Percentiles rank a stretch among this genome's conserved stretches.
phyloP scores from a whole-genome alignment of 2,113 vertebrate genomes.

The Numenius arquata region DNA sequence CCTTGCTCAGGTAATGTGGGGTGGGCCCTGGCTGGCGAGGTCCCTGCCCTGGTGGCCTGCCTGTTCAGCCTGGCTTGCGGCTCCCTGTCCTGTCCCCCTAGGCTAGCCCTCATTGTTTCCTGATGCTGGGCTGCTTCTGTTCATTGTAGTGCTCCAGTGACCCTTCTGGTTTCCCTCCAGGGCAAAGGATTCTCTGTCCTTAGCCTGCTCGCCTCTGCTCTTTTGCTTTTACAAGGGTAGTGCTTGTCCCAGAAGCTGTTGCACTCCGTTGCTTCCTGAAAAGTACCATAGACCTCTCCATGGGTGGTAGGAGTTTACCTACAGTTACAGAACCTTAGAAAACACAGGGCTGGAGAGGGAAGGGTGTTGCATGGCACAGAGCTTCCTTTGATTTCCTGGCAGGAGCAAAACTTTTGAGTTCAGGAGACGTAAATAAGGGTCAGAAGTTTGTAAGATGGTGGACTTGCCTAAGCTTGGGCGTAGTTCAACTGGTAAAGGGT shows the following conservation, averaged over 20 bases:
- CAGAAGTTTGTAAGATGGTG: not conserved
- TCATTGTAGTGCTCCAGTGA: not conserved
- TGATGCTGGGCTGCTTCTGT: not conserved
- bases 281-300: not conserved
- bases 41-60: fast-evolving
- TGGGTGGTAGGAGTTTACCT: not conserved
- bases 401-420: not conserved
- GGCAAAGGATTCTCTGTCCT: not conserved
- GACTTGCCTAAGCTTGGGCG: fast-evolving
- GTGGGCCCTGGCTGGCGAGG: not conserved
- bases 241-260: not conserved
- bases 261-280: not conserved
- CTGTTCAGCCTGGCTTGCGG: fast-evolving
- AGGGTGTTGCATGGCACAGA: not conserved
- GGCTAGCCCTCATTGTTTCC: not conserved
- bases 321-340: not conserved
- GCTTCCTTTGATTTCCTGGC: not conserved
- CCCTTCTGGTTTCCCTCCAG: not conserved
- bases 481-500: not conserved
- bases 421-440: not conserved
- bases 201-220: not conserved
- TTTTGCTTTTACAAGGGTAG: not conserved
- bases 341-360: not conserved
- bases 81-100: not conserved
- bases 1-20: not conserved